Conservation (phyloP, 64 coral and sea anemone species). For the Stichodactyla mertensii region DNA sequence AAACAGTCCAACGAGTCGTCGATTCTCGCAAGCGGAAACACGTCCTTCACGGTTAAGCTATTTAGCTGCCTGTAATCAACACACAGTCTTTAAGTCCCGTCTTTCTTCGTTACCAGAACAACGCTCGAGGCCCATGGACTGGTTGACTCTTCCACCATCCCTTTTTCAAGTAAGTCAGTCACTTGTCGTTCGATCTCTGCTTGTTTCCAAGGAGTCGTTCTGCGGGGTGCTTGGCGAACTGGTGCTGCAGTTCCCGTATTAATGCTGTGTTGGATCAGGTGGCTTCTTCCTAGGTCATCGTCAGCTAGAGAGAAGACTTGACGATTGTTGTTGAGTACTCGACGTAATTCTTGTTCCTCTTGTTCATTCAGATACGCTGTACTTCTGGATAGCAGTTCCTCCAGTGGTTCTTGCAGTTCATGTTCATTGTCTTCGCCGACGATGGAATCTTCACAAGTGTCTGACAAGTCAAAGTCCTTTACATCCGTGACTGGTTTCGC, state of each 20-base stretch:
- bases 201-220: neutral
- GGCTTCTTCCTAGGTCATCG: neutral
- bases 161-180: no score
- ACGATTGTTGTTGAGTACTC: neutral
- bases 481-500: no score
- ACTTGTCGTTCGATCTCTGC: no score
- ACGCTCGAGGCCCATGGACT: no score
- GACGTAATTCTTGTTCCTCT: neutral
- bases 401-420: neutral
- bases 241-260: neutral
- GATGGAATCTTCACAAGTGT: neutral
- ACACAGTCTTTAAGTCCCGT: no score
- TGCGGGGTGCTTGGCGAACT: neutral
- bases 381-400: neutral
- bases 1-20: no score
- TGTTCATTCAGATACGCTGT: neutral
- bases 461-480: no score
- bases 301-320: conserved; percentile 9
- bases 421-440: neutral
- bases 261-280: neutral
- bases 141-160: no score
- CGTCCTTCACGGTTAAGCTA: no score
- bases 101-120: no score
- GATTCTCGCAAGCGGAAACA: no score
- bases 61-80: no score